Evolutionary conservation across 2,888 invertebrate genomes (phyloP).

Genomic region (Athalia rosae): DNA sequence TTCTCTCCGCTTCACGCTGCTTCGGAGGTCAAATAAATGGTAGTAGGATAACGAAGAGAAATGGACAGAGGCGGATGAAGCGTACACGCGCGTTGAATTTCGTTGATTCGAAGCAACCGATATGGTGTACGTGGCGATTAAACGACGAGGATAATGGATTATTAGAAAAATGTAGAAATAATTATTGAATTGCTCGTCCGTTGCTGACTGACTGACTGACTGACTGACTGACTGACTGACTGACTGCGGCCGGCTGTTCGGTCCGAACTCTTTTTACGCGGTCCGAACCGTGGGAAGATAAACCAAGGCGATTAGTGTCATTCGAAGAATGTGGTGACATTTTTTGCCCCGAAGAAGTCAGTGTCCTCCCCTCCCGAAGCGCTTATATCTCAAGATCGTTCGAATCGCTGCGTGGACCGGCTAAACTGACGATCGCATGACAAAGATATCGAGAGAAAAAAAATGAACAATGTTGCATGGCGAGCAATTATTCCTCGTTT

Average conservation of each 20-base stretch:
- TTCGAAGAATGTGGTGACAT: conserved; percentile 69
- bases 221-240: conserved; percentile 57
- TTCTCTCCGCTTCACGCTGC: background rate
- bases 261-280: conserved; percentile 62
- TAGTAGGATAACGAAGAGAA: background rate
- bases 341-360: conserved; percentile 58
- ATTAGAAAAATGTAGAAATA: conserved; percentile 70
- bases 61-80: background rate
- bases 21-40: background rate
- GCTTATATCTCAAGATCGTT: too few relatives aligned
- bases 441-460: conserved; percentile 3
- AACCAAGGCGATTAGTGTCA: conserved; percentile 73
- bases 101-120: background rate
- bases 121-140: background rate
- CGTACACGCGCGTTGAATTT: background rate
- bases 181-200: conserved; percentile 71
- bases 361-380: conserved; percentile 29
- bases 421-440: conserved; percentile 13
- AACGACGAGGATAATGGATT: conserved; percentile 53
- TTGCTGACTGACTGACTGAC: too few relatives aligned
- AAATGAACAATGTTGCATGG: conserved; percentile 20
- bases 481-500: background rate
- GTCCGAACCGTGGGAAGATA: conserved; percentile 72
- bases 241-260: conserved; percentile 49
- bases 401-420: conserved; percentile 36